Evolutionary conservation across 1,140 invertebrate species (phyloP).

Genomic region (Plectrocnemia conspersa): DNA sequence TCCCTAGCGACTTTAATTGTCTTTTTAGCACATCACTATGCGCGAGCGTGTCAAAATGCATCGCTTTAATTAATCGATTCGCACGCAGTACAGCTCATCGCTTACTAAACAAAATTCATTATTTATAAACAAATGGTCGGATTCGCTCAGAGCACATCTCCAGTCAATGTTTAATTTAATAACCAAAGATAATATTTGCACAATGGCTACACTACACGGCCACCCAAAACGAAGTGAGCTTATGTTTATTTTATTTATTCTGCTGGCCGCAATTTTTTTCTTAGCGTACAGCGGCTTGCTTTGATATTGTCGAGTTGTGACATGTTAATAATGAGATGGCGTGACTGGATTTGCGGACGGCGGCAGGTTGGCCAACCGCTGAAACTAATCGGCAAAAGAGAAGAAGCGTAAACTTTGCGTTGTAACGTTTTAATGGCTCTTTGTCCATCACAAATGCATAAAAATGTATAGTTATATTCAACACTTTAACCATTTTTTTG

Average conservation of each 20-base stretch:
- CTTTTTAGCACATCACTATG: too few relatives aligned
- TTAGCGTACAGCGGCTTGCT: conserved; percentile 2
- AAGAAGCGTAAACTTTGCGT: too few relatives aligned
- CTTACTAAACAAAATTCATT: too few relatives aligned
- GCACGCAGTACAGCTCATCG: too few relatives aligned
- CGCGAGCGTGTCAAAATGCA: too few relatives aligned
- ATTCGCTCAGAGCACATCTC: not conserved
- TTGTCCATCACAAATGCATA: too few relatives aligned
- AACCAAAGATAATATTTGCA: not conserved
- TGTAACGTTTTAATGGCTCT: too few relatives aligned
- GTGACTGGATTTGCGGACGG: conserved; percentile 1
- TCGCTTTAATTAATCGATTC: too few relatives aligned
- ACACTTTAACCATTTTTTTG: too few relatives aligned
- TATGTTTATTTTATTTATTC: not conserved
- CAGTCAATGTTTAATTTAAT: not conserved
- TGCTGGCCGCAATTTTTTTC: not conserved
- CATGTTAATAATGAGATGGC: conserved; percentile 13
- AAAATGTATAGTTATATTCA: too few relatives aligned
- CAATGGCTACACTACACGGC: not conserved
- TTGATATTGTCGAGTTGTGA: conserved; percentile 10
- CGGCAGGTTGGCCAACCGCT: not conserved
- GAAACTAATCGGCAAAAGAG: too few relatives aligned
- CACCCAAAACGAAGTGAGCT: not conserved
- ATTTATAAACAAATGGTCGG: not conserved
- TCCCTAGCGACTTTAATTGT: too few relatives aligned